Percentiles rank a stretch among this genome's conserved stretches.
These are phyloP conservation scores for Microcebus griseorufus DNA, from an alignment of 2,113 vertebrate genomes.

Conservation along the genomic window DNA sequence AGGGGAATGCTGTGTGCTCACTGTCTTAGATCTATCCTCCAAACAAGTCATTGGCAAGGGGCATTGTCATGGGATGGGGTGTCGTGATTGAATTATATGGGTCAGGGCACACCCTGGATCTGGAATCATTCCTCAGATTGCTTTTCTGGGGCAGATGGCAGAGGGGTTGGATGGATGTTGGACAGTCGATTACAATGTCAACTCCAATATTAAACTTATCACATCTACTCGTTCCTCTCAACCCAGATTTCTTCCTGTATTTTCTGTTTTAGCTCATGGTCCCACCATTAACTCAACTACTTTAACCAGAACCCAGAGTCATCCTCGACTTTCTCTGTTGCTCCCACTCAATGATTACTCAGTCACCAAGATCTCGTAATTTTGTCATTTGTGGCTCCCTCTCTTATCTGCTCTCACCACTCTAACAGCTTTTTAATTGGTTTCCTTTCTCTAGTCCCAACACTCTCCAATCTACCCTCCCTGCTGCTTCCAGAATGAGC, in stretches of 20 bases:
- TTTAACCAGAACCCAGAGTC: background rate
- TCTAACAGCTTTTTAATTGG: constrained; percentile 13
- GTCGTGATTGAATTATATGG: background rate
- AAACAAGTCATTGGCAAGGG: background rate
- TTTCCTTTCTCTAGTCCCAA: background rate
- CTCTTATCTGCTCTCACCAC: background rate
- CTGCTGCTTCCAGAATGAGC: constrained; percentile 22
- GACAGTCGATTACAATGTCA: background rate
- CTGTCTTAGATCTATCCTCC: background rate
- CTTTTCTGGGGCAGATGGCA: constrained; percentile 26
- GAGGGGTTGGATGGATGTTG: background rate
- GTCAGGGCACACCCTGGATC: background rate
- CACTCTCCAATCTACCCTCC: background rate
- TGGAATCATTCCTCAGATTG: background rate
- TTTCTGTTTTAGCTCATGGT: background rate
- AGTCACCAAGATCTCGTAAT: background rate
- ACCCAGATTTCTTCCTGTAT: background rate
- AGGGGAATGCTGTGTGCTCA: background rate
- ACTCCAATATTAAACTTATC: background rate
- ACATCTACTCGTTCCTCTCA: background rate
- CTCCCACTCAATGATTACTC: background rate
- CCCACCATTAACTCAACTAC: background rate
- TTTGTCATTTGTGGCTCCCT: background rate
- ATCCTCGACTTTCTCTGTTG: background rate
- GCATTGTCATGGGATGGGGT: background rate